Evolutionary conservation across 2,113 vertebrate genomes (phyloP).

Genomic region (Thalassarche chlororhynchos): DNA sequence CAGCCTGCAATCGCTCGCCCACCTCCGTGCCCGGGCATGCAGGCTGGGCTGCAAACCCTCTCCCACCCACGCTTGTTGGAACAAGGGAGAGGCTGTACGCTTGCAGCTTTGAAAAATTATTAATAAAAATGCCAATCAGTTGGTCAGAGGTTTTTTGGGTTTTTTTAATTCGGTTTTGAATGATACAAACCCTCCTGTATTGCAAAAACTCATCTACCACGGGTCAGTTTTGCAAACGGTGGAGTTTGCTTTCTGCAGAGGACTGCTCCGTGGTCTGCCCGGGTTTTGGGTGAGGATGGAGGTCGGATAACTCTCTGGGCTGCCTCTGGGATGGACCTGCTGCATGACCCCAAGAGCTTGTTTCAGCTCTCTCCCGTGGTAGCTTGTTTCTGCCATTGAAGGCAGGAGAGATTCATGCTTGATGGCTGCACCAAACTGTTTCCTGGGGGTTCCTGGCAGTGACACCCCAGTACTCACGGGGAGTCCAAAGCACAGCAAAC

Average conservation of each 20-base stretch:
- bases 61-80: neutral
- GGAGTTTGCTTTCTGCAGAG: neutral
- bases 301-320: neutral
- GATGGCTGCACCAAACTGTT: neutral
- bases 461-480: neutral
- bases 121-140: neutral
- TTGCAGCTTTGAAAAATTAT: neutral
- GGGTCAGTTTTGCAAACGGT: rapidly evolving
- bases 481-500: neutral
- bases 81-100: constrained; percentile 20
- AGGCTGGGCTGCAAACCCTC: neutral
- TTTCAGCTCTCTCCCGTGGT: rapidly evolving
- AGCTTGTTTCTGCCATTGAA: rapidly evolving
- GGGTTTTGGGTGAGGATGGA: neutral
- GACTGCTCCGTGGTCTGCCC: neutral
- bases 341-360: neutral
- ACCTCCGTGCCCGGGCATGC: neutral
- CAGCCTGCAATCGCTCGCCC: neutral
- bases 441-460: neutral
- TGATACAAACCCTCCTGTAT: neutral
- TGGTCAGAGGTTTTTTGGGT: neutral
- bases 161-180: neutral
- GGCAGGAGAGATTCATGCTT: neutral
- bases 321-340: neutral
- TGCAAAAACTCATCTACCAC: neutral